Conservation (phyloP, 2,888 invertebrate species). For the Achlya flavicornis region DNA sequence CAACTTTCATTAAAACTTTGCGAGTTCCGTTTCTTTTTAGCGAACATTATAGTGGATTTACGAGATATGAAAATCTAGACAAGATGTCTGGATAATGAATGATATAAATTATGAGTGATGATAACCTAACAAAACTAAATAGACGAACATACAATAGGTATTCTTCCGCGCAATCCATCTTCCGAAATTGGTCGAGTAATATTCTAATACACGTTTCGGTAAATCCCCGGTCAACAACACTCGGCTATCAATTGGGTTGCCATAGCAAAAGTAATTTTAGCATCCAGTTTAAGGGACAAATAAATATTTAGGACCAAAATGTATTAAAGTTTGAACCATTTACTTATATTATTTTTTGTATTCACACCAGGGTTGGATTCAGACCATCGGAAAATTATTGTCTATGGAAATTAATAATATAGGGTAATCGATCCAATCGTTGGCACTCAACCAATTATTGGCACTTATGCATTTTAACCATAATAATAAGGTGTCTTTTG, state of each 20-base stretch:
- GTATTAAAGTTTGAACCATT: slow-evolving; percentile 14
- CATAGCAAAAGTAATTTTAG: slow-evolving; percentile 14
- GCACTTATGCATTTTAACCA: no score
- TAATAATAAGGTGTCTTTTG: no score
- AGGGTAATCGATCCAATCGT: no score
- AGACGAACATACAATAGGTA: slow-evolving; percentile 14
- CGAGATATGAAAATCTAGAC: slow-evolving; percentile 14
- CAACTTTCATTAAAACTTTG: slow-evolving; percentile 18
- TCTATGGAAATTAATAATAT: not conserved
- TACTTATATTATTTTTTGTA: slow-evolving; percentile 14
- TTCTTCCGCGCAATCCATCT: slow-evolving; percentile 16
- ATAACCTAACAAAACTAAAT: slow-evolving; percentile 13
- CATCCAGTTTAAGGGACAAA: slow-evolving; percentile 14
- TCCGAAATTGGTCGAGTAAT: slow-evolving; percentile 15
- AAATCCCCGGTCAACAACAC: slow-evolving; percentile 15
- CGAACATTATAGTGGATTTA: slow-evolving; percentile 14
- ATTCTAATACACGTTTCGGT: slow-evolving; percentile 14
- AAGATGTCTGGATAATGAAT: slow-evolving; percentile 12
- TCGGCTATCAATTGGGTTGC: slow-evolving; percentile 7
- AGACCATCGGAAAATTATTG: slow-evolving; percentile 12
- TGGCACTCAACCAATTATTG: no score
- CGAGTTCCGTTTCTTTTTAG: slow-evolving; percentile 18
- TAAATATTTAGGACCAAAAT: slow-evolving; percentile 14
- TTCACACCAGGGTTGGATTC: slow-evolving; percentile 12
- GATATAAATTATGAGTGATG: slow-evolving; percentile 14